Evolutionary conservation across 2,113 vertebrate genomes (phyloP).

Genomic region (Cyprinodon variegatus): DNA sequence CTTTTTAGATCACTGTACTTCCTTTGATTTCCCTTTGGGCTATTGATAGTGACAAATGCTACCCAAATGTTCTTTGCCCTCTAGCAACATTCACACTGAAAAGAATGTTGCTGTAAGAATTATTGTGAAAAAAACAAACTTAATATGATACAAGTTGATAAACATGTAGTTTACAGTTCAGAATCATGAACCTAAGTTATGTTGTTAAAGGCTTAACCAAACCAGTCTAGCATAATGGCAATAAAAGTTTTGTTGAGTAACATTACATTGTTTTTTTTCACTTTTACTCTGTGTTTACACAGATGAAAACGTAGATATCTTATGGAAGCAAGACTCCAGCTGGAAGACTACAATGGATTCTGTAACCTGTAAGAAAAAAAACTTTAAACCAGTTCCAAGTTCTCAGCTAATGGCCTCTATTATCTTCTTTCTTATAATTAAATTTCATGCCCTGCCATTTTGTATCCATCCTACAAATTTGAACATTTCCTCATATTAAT

Average conservation of each 20-base stretch:
- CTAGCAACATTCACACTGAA: neutral
- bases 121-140: neutral
- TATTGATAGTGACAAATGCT: neutral
- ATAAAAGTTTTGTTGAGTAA: neutral
- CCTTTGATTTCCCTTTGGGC: neutral
- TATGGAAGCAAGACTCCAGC: neutral
- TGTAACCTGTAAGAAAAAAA: neutral
- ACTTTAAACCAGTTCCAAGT: neutral
- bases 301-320: neutral
- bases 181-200: neutral
- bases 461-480: conserved; percentile 18
- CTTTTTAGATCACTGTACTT: too few relatives aligned
- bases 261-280: neutral
- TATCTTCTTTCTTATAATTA: neutral
- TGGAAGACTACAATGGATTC: neutral
- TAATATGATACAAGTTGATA: neutral
- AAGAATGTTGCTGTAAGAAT: neutral
- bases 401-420: neutral
- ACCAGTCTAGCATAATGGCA: neutral
- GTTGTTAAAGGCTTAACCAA: neutral
- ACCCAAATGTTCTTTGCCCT: neutral
- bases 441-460: conserved; percentile 19
- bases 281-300: neutral
- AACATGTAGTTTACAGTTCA: neutral
- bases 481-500: neutral